Evolutionary conservation across 2,888 invertebrate species (phyloP).

Genomic region (Leptinotarsa tumamoca): DNA sequence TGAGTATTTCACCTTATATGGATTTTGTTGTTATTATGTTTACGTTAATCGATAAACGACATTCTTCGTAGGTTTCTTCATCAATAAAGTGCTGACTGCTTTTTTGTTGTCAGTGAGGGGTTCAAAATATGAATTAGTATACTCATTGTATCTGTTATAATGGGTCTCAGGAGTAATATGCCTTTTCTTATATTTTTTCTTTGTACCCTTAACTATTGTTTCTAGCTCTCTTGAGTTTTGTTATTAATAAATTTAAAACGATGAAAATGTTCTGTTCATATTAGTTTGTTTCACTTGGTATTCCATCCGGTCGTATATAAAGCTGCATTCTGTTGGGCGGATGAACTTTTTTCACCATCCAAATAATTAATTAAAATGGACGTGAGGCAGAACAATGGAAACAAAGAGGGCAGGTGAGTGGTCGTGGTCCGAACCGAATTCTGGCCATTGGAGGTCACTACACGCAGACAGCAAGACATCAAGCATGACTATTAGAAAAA

Average conservation of each 20-base stretch:
- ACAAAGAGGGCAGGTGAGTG: slow-evolving; percentile 56
- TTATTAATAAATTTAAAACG: too few relatives aligned
- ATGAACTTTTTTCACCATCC: slow-evolving; percentile 33
- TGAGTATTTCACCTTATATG: too few relatives aligned
- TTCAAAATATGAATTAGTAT: too few relatives aligned
- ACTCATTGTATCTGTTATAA: too few relatives aligned
- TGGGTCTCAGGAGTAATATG: too few relatives aligned
- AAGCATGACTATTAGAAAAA: slow-evolving; percentile 66
- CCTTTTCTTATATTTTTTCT: too few relatives aligned
- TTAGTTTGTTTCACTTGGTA: neutral
- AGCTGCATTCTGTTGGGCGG: slow-evolving; percentile 20
- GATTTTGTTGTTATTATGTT: too few relatives aligned
- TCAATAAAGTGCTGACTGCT: too few relatives aligned
- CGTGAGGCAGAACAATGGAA: slow-evolving; percentile 50
- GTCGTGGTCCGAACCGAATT: slow-evolving; percentile 46
- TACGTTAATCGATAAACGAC: too few relatives aligned
- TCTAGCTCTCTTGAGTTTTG: neutral
- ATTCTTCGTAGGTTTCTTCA: too few relatives aligned
- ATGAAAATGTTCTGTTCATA: neutral
- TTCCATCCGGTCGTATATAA: neutral
- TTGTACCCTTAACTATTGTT: neutral
- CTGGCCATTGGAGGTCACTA: slow-evolving; percentile 60
- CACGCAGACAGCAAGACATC: slow-evolving; percentile 61
- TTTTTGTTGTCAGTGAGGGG: too few relatives aligned
- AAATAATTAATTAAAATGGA: slow-evolving; percentile 46